Base-by-base conservation (phyloP, 1,140 invertebrate species). In the Penaeus vannamei region DNA sequence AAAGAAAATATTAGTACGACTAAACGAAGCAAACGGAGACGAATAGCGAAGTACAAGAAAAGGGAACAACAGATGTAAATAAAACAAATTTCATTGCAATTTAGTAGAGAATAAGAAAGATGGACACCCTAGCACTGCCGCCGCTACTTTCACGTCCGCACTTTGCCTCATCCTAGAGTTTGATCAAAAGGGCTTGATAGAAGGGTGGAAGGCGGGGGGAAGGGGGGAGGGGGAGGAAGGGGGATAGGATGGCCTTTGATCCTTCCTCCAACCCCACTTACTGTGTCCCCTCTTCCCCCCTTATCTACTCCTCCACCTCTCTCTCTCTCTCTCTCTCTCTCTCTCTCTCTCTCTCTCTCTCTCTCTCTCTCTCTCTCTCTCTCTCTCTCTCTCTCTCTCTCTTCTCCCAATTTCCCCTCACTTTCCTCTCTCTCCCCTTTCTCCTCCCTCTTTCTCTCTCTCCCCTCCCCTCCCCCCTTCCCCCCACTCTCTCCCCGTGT, bases 341-440 rank as follows among this genome's bases (percentile, higher is more conserved):
- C 2, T 36, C 26, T 36, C 0, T 32, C 3, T 79, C 2, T 36
- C 26, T 36, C 19, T 79, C 26, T 46, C 36, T 46, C 36, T 26
- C 36, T 46, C 80, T 82, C 80, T 59, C n/a, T 82, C 53, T 22
- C n/a, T 22, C 36, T 20, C 80, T 82, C 80, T 59, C 64, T 53
- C 59, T n/a, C 22, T 19, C 26, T 36, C 42, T 20, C 46, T 19
- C 26, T n/a, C 53, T 36, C 26, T n/a, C 53, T 19, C 53, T 26
- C 26, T 26, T 46, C 53, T 46, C 80, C 46, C 53, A n/a, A 14
- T 46, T 53, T 0, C 20, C n/a, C 53, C 20, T 7, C 8, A 4
- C 2, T 8, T 53, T 36, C 59, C 32, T n/a, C 46, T 19, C 0
- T 7, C 36, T 26, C 59, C n/a, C 26, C 20, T 26, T n/a, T 82